Base-by-base conservation (phyloP, 2,797 vertebrate species). In the Moxostoma hubbsi region DNA sequence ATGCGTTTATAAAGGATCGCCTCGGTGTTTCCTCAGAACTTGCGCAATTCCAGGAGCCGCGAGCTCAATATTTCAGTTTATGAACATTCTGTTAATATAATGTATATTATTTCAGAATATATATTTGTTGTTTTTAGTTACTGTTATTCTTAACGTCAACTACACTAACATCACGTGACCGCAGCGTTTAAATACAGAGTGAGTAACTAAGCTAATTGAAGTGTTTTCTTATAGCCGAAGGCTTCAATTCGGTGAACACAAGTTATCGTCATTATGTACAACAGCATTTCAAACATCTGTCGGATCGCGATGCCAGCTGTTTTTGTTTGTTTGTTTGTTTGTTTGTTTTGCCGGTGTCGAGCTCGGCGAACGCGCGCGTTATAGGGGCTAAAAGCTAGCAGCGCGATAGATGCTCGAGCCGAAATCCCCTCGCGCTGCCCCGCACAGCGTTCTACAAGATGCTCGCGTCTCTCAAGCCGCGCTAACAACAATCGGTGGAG, bases 351-450 rank as follows among this genome's bases (percentile, higher is more conserved):
- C 13, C 61, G 36, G 36, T 63, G 12, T 6, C 24, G 36, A 36
- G 8, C 24, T n/a, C 2, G 12, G 36, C 12, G 61, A 11, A 63
- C 43, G 43, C 62, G 62, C 36, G 12, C 8, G 4, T n/a, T 7
- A 15, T 4, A 64, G 62, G 24, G 45, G 61, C 62, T 64, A 64
- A 64, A 36, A 64, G 62, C 62, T 64, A 47, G 1, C 61, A 63
- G 36, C 43, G 61, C 62, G 36, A 12, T 7, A 46, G 12, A 46
- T 7, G 43, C 43, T 15, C 2, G 62, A 64, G 43, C 62, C 13
- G 0, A 46, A 43, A 64, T 9, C 1, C 61, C 36, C 36, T 11
- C 58, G 18, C 5, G 16, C 10, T 61, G 9, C 58, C 43, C 62
- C 43, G 3, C 13, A 8, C 61, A 1, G 24, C 61, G 6, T 12